Base-by-base conservation (phyloP, 92 coral and sea anemone genomes). In the Nematostella vectensis region DNA sequence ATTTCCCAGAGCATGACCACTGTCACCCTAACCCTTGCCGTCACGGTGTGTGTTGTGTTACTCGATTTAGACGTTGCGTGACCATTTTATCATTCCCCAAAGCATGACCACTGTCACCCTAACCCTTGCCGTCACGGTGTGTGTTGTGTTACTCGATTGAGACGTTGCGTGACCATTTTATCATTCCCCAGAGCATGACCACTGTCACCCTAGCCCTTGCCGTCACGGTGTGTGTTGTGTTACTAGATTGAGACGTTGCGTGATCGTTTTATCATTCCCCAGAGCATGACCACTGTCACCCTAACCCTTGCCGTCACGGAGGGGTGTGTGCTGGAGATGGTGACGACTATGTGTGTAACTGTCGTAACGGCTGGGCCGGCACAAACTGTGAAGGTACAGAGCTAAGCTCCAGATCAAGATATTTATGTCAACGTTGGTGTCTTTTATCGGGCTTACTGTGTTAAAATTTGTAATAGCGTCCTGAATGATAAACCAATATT, bases 1-100 rank as follows among this genome's bases (percentile, higher is more conserved):
- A n/a, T n/a, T n/a, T n/a, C n/a, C n/a, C n/a, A n/a, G n/a, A n/a
- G n/a, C 89, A 63, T 29, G 96, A 91, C 16, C 83, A 55, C 62
- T 91, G 96, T 45, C 98, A 85, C 47, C 98, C 98, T 25, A 91
- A 81, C 75, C 98, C 98, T 2, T 91, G 98, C 58, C 98, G 78
- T 31, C 87, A 86, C 53, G 93, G 86, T 24, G 98, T n/a, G n/a
- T n/a, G n/a, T n/a, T n/a, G n/a, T n/a, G n/a, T n/a, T n/a, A n/a
- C n/a, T n/a, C n/a, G n/a, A n/a, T n/a, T n/a, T n/a, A n/a, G n/a
- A n/a, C n/a, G n/a, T n/a, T n/a, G n/a, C n/a, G n/a, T n/a, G n/a
- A n/a, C n/a, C n/a, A n/a, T n/a, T n/a, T n/a, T n/a, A n/a, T n/a
- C n/a, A n/a, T n/a, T n/a, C n/a, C n/a, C n/a, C n/a, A n/a, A n/a